A percentile compares a stretch with the other conserved stretches of the same genome.
phyloP scores from a whole-genome alignment of 2,797 vertebrate genomes.

The Eulemur coronatus region DNA sequence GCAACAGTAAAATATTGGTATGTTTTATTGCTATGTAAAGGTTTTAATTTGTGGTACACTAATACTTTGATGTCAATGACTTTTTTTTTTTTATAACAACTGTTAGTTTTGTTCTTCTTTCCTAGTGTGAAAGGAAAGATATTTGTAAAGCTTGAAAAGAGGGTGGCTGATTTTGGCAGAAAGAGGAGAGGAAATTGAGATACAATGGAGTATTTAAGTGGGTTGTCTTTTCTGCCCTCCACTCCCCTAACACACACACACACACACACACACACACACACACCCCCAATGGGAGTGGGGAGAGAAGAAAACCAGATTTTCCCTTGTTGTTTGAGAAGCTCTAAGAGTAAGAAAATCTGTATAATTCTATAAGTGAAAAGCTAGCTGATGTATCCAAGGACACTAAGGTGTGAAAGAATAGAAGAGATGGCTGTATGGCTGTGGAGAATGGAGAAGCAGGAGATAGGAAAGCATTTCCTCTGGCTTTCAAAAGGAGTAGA shows the following conservation, averaged over 20 bases:
- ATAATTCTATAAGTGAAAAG: not conserved
- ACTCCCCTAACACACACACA: not conserved
- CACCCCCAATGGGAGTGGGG: not conserved
- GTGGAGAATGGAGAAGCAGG: not conserved
- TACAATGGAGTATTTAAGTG: not conserved
- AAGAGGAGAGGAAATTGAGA: not conserved
- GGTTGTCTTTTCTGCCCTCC: not conserved
- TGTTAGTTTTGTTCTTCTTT: constrained; percentile 41
- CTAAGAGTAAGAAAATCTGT: not conserved
- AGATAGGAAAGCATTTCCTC: not conserved
- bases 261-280: not conserved
- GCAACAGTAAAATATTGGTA: not conserved
- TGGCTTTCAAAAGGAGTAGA: not conserved
- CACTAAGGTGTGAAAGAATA: not conserved
- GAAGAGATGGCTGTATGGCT: not conserved
- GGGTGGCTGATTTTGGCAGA: not conserved
- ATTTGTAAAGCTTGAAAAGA: constrained; percentile 13
- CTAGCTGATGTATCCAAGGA: not conserved
- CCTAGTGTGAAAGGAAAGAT: constrained; percentile 35
- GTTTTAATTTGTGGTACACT: constrained; percentile 46
- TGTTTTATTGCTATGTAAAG: constrained; percentile 14
- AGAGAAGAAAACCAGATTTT: constrained; percentile 1
- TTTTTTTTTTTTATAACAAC: constrained; percentile 29
- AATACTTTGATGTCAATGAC: constrained; percentile 35
- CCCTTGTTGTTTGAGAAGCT: not conserved